Evolutionary conservation across 2,113 vertebrate species (phyloP), one percentile per base, ranked within the genome.

Genomic region (Uria aalge): DNA sequence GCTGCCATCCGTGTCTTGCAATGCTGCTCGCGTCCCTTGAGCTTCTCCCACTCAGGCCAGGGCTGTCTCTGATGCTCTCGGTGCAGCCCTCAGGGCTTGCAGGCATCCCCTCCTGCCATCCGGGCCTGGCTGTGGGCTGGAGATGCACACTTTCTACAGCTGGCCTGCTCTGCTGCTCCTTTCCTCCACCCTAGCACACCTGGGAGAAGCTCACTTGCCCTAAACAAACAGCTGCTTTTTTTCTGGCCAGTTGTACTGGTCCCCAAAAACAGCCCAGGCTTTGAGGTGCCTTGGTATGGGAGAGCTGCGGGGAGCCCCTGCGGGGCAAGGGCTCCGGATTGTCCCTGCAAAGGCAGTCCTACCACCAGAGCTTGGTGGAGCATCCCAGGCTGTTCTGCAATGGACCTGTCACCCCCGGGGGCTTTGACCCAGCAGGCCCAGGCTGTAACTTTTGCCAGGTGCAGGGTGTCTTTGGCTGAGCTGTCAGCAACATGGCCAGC

Each of bases 301-400:
- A 83, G n/a, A 87, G 41, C 41, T 95, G 34, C 0, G 0, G 16
- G 84, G 32, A 71, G 6, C 4, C 9, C 55, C 43, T 55, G 16
- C 3, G 15, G 29, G 18, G 9, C 38, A 50, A 15, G 26, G 30
- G 9, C 55, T 83, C 36, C 59, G 30, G 26, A 30, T 57, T 75
- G 60, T 69, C 23, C 20, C 32, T 91, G 40, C 59, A 38, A 60
- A 71, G 21, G 36, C 50, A 74, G 38, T 55, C 64, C 29, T 12
- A n/a, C 45, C 26, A 41, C n/a, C 26, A 21, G 17, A 52, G 60
- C 15, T 67, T 0, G 0, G 0, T 81, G 68, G 40, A 48, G 6
- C 11, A 0, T 48, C 21, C 5, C 17, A 40, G 36, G 9, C 23
- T 85, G 13, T 85, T 89, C 78, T 72, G 27, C 34, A 30, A 23